Evolutionary conservation across 2,797 vertebrate species (phyloP).

Genomic region (Sphenodon punctatus): DNA sequence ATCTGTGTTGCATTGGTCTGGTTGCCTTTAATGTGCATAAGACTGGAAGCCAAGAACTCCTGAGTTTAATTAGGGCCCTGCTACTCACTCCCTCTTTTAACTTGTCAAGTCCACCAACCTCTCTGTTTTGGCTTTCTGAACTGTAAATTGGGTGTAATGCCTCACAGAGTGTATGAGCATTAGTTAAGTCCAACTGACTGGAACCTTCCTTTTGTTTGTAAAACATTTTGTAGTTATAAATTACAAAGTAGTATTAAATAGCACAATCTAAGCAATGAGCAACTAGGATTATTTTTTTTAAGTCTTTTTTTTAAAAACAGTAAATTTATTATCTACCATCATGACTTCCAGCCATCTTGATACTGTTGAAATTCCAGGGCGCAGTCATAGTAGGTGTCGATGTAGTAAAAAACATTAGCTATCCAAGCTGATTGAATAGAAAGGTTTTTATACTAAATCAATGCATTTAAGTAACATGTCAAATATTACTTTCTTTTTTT

Average conservation of each 20-base stretch:
- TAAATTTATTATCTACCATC: slow-evolving; percentile 63
- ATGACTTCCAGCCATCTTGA: slow-evolving; percentile 54
- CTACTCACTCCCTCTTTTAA: slow-evolving; percentile 41
- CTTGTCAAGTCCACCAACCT: slow-evolving; percentile 50
- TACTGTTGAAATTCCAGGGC: slow-evolving; percentile 51
- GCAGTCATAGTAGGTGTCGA: slow-evolving; percentile 63
- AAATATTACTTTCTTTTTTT: slow-evolving; percentile 59
- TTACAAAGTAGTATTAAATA: slow-evolving; percentile 55
- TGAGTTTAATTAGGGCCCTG: slow-evolving; percentile 54
- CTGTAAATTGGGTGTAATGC: slow-evolving; percentile 40
- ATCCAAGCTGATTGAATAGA: slow-evolving; percentile 66
- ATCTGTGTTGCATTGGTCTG: background rate
- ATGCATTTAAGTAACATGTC: slow-evolving; percentile 60
- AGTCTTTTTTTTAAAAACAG: slow-evolving; percentile 62
- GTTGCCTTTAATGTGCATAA: slow-evolving; percentile 16
- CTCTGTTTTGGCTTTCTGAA: slow-evolving; percentile 43
- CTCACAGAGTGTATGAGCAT: slow-evolving; percentile 49
- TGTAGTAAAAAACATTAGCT: slow-evolving; percentile 69
- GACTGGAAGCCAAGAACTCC: slow-evolving; percentile 45
- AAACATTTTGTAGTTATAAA: slow-evolving; percentile 59
- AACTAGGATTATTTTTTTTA: too few species aligned
- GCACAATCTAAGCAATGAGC: slow-evolving; percentile 60
- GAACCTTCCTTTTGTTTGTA: slow-evolving; percentile 62
- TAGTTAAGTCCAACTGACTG: slow-evolving; percentile 51
- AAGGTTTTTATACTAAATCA: slow-evolving; percentile 65